phyloP scores from a whole-genome alignment of 2,888 invertebrate species.

The Silvanus unidentatus region DNA sequence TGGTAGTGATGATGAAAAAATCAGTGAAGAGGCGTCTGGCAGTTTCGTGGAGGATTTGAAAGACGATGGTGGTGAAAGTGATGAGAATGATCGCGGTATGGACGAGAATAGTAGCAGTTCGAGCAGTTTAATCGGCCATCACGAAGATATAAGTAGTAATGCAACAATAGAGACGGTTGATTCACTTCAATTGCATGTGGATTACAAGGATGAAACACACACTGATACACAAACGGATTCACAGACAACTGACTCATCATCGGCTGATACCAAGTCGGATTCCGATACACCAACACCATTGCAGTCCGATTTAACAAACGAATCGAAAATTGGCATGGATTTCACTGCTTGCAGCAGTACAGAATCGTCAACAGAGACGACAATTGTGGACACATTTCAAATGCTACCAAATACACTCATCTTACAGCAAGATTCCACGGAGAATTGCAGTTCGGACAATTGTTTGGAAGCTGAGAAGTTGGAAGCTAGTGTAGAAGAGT shows the following conservation, averaged over 20 bases:
- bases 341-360: neutral
- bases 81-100: slow-evolving; percentile 20
- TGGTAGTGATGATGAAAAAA: slow-evolving; percentile 28
- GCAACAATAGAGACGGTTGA: slow-evolving; percentile 31
- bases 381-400: slow-evolving; percentile 28
- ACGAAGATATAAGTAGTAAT: slow-evolving; percentile 27
- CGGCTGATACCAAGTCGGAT: slow-evolving; percentile 19
- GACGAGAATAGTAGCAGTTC: slow-evolving; percentile 29
- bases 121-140: slow-evolving; percentile 22
- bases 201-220: slow-evolving; percentile 25
- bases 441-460: slow-evolving; percentile 30
- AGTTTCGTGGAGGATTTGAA: slow-evolving; percentile 15
- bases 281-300: slow-evolving; percentile 11
- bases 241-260: slow-evolving; percentile 18
- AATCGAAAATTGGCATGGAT: neutral
- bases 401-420: slow-evolving; percentile 43
- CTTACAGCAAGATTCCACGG: slow-evolving; percentile 43
- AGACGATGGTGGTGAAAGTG: slow-evolving; percentile 22
- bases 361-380: slow-evolving; percentile 9
- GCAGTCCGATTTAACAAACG: slow-evolving; percentile 2
- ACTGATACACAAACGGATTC: slow-evolving; percentile 14
- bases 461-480: slow-evolving; percentile 36
- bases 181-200: slow-evolving; percentile 28
- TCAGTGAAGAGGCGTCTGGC: slow-evolving; percentile 25
- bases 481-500: slow-evolving; percentile 44